Base-by-base conservation (phyloP, 2,888 invertebrate species). In the Metopia argyrocephala region DNA sequence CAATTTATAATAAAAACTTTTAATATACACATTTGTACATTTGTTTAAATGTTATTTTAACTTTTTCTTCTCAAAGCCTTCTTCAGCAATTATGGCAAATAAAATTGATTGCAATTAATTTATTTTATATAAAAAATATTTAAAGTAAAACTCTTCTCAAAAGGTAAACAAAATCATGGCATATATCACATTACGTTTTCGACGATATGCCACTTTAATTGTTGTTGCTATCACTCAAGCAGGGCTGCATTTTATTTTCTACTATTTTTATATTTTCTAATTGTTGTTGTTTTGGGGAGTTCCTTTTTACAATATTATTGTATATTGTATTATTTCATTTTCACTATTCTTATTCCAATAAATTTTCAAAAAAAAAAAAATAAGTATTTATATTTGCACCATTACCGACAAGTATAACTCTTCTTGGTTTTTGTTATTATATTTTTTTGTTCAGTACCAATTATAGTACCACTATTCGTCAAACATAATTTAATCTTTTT, bases 1-100 rank as follows among this genome's bases (percentile, higher is more conserved):
- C 21, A 48, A 69, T 38, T 69, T 61, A 70, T 18, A 64, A 52
- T 59, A 27, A 62, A 56, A 64, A 54, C 46, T 70, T 59, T 70
- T 66, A 71, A 79, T 56, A 59, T 65, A 70, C 74, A 79, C 75
- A 79, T 79, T 79, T 65, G 70, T 70, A n/a, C n/a, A n/a, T n/a
- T n/a, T n/a, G n/a, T n/a, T n/a, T 54, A 50, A 31, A 62, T 38
- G 31, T 68, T 73, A 20, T 54, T 66, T 54, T 25, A 5, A 21
- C 25, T 5, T 68, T 57, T 52, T 9, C 18, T 27, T 31, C 25
- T n/a, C 45, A 20, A 66, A 15, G 9, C 25, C 4, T 46, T 27
- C 27, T 62, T 25, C 3, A 50, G 23, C 38, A 38, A 31, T 31
- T 75, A 78, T 78, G 81, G 81, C 81, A 81, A 78, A 74, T 68